These are phyloP conservation scores for Macropodus opercularis DNA, from an alignment of 2,797 vertebrate genomes.

Conservation along the genomic window DNA sequence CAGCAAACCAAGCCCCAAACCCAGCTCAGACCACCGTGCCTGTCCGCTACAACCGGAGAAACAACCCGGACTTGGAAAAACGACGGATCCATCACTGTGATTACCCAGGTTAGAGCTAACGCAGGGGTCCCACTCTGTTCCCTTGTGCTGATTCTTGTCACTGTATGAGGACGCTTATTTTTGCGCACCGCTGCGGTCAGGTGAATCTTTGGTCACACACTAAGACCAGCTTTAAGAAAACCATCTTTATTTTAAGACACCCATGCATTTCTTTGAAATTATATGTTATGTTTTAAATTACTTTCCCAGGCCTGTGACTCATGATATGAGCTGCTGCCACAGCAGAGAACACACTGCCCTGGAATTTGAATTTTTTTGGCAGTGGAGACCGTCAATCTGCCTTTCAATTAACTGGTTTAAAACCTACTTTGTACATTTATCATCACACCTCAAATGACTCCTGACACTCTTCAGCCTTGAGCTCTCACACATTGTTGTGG, in stretches of 20 bases:
- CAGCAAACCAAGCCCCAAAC: slow-evolving; percentile 31
- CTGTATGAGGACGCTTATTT: slow-evolving; percentile 24
- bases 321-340: background rate
- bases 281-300: slow-evolving; percentile 30
- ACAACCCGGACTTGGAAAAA: slow-evolving; percentile 98
- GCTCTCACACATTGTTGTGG: slow-evolving; percentile 38
- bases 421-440: slow-evolving; percentile 28
- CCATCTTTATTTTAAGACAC: slow-evolving; percentile 39
- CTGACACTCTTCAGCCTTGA: slow-evolving; percentile 9
- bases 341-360: slow-evolving; percentile 13
- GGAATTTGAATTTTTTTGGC: slow-evolving; percentile 31
- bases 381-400: slow-evolving; percentile 3
- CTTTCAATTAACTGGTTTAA: slow-evolving; percentile 35
- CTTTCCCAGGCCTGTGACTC: slow-evolving; percentile 38
- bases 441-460: slow-evolving; percentile 28
- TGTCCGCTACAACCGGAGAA: slow-evolving; percentile 94
- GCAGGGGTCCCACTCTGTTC: background rate
- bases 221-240: slow-evolving; percentile 35
- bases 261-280: slow-evolving; percentile 45
- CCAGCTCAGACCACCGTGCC: slow-evolving; percentile 77
- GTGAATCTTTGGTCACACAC: slow-evolving; percentile 34
- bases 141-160: slow-evolving; percentile 3
- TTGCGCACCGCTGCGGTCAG: slow-evolving; percentile 31
- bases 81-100: slow-evolving; percentile 98
- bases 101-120: slow-evolving; percentile 88